Evolutionary conservation across 2,888 invertebrate genomes (phyloP), one percentile per base, ranked within the genome.

Genomic region (Drosophila paucipuncta): DNA sequence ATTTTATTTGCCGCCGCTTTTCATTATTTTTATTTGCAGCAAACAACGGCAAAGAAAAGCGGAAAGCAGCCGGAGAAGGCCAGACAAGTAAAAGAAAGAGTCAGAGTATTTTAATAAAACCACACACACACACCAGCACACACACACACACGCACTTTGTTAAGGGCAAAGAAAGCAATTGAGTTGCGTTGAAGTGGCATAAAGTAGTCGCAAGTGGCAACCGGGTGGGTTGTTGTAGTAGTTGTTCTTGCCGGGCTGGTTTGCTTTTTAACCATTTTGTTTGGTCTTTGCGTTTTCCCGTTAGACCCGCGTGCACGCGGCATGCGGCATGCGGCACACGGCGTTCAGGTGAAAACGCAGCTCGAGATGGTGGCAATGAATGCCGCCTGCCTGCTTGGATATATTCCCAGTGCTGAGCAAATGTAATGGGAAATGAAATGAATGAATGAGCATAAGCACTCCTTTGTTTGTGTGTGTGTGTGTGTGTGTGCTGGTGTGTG

Each of bases 141-240:
- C 62, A 72, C 55, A 65, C 53, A 58, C 31, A 67, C 61, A 66
- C 50, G 71, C 28, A 68, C 74, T 73, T 76, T 83, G 83, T 83
- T 77, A 71, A 73, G 78, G 80, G 76, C 76, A 87, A 82, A 89
- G 80, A 89, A 85, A 88, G 90, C 88, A 87, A 89, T 87, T 89
- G 85, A 87, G 90, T 86, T 86, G 90, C 83, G 86, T 89, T 86
- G 90, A 86, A 87, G 86, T 90, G 89, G 87, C 90, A 90, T 90
- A 90, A 90, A 87, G 89, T 87, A 87, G 86, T 85, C 73, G 79
- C 85, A 89, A 85, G 85, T 89, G 85, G 87, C 78, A 28, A 57
- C 47, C 4, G 68, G 76, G 60, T 70, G 60, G 55, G 66, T 68
- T 68, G 85, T 52, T 52, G 78, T 57, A 49, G 71, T 66, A 35